Evolutionary conservation across 1,140 invertebrate genomes (phyloP), one percentile per base, ranked within the genome.

Genomic region (Semibalanus balanoides): DNA sequence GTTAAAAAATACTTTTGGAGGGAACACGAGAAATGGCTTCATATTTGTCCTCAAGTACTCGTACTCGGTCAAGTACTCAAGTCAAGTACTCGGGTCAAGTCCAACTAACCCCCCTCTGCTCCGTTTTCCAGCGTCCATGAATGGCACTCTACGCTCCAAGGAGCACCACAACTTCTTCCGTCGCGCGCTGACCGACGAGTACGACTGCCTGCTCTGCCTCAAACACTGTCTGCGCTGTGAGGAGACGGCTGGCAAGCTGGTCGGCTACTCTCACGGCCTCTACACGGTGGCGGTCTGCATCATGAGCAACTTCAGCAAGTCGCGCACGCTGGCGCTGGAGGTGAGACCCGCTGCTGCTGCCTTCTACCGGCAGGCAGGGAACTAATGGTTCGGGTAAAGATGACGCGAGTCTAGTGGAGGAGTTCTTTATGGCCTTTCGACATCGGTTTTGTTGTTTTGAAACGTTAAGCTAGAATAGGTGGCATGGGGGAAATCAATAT

Each of bases 171-270:
- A 76, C 9, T 76, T 79, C 25, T 79, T 80, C 43, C 75, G 90
- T 19, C 86, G 91, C 76, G 90, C 92, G 3, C 86, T 95, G 72
- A 85, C 94, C 30, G 93, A 96, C 83, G 94, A 96, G 83, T 86
- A 95, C 72, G 91, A 93, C 75, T 95, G 93, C 83, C 87, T 97
- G 82, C 90, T 95, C 83, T 96, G 94, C 81, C 84, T 96, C 3
- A 85, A 85, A 74, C 90, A 90, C 78, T 92, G 91, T 82, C 73
- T 82, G 69, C 78, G 80, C 69, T 91, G 80, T 81, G 85, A 89
- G 69, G 92, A 94, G 81, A 89, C 91, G 31, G 86, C 90, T 28
- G 83, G 90, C 78, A 87, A 90, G 78, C 82, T 94, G 78, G 89
- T 92, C 35, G 87, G 89, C 30, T 90, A 92, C 30, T 89, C 91